Evolutionary conservation across 2,797 vertebrate species (phyloP).

Genomic region (Hypotaenidia okinawae): DNA sequence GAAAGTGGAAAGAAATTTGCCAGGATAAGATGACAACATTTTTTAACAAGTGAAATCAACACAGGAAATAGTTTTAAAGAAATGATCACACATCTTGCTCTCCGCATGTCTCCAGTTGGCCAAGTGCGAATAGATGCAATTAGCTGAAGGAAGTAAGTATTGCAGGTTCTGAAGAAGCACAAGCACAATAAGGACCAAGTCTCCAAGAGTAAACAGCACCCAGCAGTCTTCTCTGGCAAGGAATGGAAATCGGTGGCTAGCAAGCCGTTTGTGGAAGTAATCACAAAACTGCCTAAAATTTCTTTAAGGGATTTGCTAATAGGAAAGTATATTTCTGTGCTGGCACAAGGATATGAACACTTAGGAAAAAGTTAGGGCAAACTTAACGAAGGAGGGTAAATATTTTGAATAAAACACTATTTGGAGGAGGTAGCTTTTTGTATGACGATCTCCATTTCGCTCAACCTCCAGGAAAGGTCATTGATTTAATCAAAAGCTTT

Average conservation of each 20-base stretch:
- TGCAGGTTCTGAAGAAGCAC: neutral
- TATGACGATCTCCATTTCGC: constrained; percentile 26
- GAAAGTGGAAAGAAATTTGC: neutral
- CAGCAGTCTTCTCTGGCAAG: neutral
- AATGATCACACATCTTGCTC: neutral
- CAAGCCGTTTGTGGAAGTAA: neutral
- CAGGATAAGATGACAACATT: neutral
- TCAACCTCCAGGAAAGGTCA: constrained; percentile 67
- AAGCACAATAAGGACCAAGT: neutral
- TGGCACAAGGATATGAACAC: neutral
- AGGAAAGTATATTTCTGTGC: neutral
- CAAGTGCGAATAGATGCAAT: neutral
- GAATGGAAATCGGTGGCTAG: neutral
- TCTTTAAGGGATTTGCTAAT: neutral
- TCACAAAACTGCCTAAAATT: neutral
- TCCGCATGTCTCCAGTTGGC: neutral
- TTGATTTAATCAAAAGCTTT: constrained; percentile 70
- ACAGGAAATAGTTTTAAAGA: neutral
- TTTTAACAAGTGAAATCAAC: neutral
- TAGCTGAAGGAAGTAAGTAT: neutral
- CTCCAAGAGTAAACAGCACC: neutral
- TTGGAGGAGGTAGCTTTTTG: constrained; percentile 13
- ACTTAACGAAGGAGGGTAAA: neutral
- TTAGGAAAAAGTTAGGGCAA: neutral
- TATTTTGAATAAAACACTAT: constrained; percentile 15